Base-by-base conservation (phyloP, 2,113 vertebrate genomes). In the Scartelaos histophorus region DNA sequence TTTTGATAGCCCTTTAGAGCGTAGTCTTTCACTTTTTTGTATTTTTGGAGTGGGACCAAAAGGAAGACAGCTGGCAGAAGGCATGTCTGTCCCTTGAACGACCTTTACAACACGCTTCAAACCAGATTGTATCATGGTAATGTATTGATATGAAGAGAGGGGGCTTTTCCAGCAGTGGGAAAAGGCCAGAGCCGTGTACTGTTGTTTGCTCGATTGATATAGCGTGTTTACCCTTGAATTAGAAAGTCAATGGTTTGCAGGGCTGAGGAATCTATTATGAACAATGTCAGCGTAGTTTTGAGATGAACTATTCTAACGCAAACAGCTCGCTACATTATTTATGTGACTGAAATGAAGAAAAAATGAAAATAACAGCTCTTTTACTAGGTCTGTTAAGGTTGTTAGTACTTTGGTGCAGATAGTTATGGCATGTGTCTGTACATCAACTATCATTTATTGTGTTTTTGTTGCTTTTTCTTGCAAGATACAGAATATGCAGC, bases 61-160 rank as follows among this genome's bases (percentile, higher is more conserved):
- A 67, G 57, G 47, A 38, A 29, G 62, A 60, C 5, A 60, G 22
- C 35, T 54, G 16, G 70, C 70, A 77, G 62, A 78, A 54, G 46
- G 68, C 43, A 62, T 29, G 46, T 45, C 69, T 58, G 69, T 69
- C 51, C 72, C 65, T 61, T 47, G 21, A 17, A 58, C 73, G 70
- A 79, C 61, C 67, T 68, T n/a, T 22, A 46, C 62, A 43, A 58
- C 53, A 57, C 29, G 66, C 67, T 29, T 15, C 56, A 75, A 15
- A 29, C 43, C 46, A 70, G 15, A 70, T 57, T 56, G 16, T 49
- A 34, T 22, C 38, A 38, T 34, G 29, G 29, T 29, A 49, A 34
- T 66, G 51, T 53, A n/a, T 66, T 60, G n/a, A 13, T 71, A 60
- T 74, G 53, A 10, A 56, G 43, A 69, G 43, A 19, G 53, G 62